These are phyloP conservation scores for Drosophila rellima DNA, from an alignment of 2,888 invertebrate species.

Conservation along the genomic window DNA sequence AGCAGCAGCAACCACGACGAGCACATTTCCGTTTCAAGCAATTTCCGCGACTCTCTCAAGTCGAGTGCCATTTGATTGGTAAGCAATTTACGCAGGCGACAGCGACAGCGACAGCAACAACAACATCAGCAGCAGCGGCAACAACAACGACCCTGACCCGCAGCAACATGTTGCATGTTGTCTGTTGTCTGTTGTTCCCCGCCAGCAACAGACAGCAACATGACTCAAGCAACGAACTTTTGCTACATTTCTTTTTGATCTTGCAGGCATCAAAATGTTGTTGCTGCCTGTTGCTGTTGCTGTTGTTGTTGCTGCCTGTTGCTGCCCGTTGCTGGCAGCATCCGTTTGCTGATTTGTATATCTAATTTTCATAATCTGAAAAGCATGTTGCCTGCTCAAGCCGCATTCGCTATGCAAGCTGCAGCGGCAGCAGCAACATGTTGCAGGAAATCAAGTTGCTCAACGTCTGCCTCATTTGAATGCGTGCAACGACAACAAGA, in stretches of 20 bases:
- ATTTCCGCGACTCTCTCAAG: constrained; percentile 71
- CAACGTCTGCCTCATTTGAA: constrained; percentile 73
- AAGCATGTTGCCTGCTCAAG: constrained; percentile 57
- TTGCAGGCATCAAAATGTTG: constrained; percentile 60
- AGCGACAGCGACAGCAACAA: constrained; percentile 18
- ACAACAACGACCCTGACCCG: constrained; percentile 71
- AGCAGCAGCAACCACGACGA: constrained; percentile 47
- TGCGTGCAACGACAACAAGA: constrained; percentile 58
- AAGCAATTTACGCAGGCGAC: constrained; percentile 73
- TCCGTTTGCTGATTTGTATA: constrained; percentile 82
- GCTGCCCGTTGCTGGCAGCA: constrained; percentile 62
- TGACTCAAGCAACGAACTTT: constrained; percentile 39
- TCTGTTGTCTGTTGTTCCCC: constrained; percentile 29
- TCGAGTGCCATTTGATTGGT: constrained; percentile 74
- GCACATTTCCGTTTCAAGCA: constrained; percentile 82
- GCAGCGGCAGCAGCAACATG: constrained; percentile 56
- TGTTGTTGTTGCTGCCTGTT: constrained; percentile 16
- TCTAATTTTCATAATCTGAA: constrained; percentile 80
- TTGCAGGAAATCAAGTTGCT: constrained; percentile 84
- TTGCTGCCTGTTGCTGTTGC: constrained; percentile 36
- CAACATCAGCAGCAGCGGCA: constrained; percentile 20
- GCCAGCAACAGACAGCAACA: constrained; percentile 45
- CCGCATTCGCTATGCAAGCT: constrained; percentile 42
- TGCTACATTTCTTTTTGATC: constrained; percentile 50
- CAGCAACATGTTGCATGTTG: constrained; percentile 74